Percentiles rank a stretch among this genome's conserved stretches.
Conservation (phyloP, 2,888 invertebrate species). For the Strigamia maritima region DNA sequence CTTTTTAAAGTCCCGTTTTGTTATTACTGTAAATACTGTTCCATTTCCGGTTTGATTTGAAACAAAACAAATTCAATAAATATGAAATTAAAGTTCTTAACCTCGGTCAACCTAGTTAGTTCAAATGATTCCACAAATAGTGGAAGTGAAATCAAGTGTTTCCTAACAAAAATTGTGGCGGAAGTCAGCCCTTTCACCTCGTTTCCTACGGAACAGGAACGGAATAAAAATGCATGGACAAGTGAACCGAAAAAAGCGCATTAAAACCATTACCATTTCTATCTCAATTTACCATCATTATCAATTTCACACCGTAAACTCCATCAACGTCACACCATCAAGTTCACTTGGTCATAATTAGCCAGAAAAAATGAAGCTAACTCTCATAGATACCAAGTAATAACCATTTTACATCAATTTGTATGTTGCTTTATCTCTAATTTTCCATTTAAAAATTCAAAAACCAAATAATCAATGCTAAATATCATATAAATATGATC, state of each 20-base stretch:
- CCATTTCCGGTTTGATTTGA: neutral
- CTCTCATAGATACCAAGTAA: neutral
- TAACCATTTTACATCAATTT: neutral
- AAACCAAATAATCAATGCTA: neutral
- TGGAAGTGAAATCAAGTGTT: conserved; percentile 29
- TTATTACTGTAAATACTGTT: neutral
- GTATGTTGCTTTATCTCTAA: neutral
- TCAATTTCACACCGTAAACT: neutral
- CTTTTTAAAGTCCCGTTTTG: too few relatives aligned
- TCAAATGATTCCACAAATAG: conserved; percentile 13
- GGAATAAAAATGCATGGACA: neutral
- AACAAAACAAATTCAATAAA: neutral
- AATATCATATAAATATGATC: neutral
- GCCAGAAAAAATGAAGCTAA: neutral
- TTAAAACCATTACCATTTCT: neutral
- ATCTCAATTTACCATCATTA: neutral
- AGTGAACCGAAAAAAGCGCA: conserved; percentile 15
- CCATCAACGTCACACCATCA: neutral
- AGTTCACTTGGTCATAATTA: neutral
- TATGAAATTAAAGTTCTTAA: conserved; percentile 7
- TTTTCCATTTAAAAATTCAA: neutral
- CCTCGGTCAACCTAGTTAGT: conserved; percentile 20
- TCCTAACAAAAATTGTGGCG: neutral
- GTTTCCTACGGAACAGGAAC: conserved; percentile 30
- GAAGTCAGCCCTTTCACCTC: conserved; percentile 30